Base-by-base conservation (phyloP, 2,113 vertebrate species). In the Marmota monax region DNA sequence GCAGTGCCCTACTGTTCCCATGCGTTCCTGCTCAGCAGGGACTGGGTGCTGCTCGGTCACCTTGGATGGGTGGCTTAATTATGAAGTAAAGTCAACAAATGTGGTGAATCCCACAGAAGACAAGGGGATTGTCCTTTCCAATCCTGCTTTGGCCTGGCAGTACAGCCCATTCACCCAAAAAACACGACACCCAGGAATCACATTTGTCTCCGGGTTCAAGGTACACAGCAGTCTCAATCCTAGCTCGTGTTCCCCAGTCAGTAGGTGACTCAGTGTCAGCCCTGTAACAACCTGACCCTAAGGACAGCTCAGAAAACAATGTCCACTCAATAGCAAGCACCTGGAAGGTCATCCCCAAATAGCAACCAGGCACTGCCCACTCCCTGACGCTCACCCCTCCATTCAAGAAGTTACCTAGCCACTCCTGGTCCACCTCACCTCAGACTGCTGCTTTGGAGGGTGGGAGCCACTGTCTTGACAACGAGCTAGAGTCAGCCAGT, bases 1-100 rank as follows among this genome's bases (percentile, higher is more conserved):
- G 5, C 5, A 10, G 25, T 7, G 20, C 56, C 8, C 8, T 0
- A 1, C 29, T 17, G 5, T 11, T 3, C 29, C 39, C 39, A 4
- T 0, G 0, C 0, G 0, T n/a, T 53, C 79, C 32, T 0, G 10
- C n/a, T 1, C 13, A n/a, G 27, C n/a, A 32, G 22, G 11, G 0
- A 9, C 29, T 39, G 29, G 14, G 29, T 42, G 4, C 4, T 16
- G 4, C 58, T 69, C 7, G 1, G 56, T 29, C 34, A 5, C 65
- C 34, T 45, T 78, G 42, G 45, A 7, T 11, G 22, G 82, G 5
- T 1, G 20, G 48, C 77, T 37, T 11, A 2, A 12, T 29, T 4
- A 29, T 4, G 4, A 77, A 22, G 45, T 32, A 20, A 88, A 69
- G 29, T 56, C 56, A 17, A 2, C 27, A 14, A 14, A 22, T 4